Evolutionary conservation across 2,113 vertebrate genomes (phyloP), one percentile per base, ranked within the genome.

Genomic region (Condylura cristata): DNA sequence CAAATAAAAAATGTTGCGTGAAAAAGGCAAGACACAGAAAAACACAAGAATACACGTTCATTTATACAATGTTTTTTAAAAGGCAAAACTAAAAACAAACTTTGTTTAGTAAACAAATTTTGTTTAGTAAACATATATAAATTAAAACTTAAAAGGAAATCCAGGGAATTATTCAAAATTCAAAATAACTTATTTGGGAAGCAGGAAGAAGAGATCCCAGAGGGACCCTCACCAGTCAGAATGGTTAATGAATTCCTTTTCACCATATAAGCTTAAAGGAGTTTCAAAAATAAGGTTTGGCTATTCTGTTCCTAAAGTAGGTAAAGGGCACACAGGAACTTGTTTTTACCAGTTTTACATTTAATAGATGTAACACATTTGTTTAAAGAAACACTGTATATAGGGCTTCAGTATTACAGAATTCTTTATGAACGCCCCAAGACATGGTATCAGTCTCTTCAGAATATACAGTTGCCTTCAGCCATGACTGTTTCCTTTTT

Each of bases 41-140:
- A 86, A 92, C 18, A 87, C 7, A 56, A 83, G 24, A 66, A 2
- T 30, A 80, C 39, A 32, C 41, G 13, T 70, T 86, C 12, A 81
- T 65, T 94, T 81, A 81, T 18, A 82, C 8, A 71, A 76, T 56
- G 66, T 76, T 89, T 85, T 46, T 6, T 88, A 84, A 82, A 89
- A 68, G 70, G 56, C 28, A 78, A 87, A 95, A 83, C 24, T 66
- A 58, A 71, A 86, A 82, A 58, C 44, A 44, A 32, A 32, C 12
- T 86, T 89, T 75, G 41, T 81, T 90, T 90, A 72, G 90, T n/a
- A 86, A 82, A 58, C 44, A 44, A 32, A 32, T 9, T 86, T 89
- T 75, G 41, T 81, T 90, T 90, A 72, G 20, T 30, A 56, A 26
- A 48, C 8, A 87, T 3, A 66, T 3, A 60, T 24, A 93, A 58